Conservation (phyloP, 2,797 vertebrate species). For the Gymnopithys bicolor region DNA sequence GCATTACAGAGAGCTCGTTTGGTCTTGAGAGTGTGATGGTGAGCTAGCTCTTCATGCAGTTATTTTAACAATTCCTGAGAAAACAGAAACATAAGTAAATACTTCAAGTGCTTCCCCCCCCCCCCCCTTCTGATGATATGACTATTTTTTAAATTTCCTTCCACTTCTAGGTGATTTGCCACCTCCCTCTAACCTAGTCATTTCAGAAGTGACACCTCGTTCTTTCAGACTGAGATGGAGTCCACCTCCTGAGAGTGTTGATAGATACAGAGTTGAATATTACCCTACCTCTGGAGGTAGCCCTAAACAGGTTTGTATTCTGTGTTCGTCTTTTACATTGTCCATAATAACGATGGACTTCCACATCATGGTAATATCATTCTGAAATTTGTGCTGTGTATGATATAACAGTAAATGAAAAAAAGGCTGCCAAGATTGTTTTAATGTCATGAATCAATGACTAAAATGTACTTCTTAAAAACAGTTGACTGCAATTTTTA, state of each 20-base stretch:
- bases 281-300: constrained; percentile 79
- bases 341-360: neutral
- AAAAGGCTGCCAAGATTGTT: neutral
- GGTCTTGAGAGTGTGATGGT: neutral
- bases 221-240: constrained; percentile 92
- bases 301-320: constrained; percentile 82
- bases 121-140: too few relatives aligned
- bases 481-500: neutral
- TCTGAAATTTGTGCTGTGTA: neutral
- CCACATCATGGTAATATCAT: neutral
- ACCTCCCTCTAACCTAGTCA: constrained; percentile 86
- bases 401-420: neutral
- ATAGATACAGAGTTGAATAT: constrained; percentile 89
- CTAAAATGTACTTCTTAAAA: neutral
- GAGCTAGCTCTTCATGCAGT: neutral
- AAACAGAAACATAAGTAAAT: neutral
- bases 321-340: neutral
- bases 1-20: neutral
- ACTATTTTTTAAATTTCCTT: constrained; percentile 16
- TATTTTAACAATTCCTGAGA: neutral
- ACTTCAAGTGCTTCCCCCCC: neutral
- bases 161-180: constrained; percentile 71
- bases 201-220: constrained; percentile 87
- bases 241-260: constrained; percentile 84
- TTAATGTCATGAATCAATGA: neutral